Evolutionary conservation across 1,140 invertebrate species (phyloP).

Genomic region (Colletes latitarsis): DNA sequence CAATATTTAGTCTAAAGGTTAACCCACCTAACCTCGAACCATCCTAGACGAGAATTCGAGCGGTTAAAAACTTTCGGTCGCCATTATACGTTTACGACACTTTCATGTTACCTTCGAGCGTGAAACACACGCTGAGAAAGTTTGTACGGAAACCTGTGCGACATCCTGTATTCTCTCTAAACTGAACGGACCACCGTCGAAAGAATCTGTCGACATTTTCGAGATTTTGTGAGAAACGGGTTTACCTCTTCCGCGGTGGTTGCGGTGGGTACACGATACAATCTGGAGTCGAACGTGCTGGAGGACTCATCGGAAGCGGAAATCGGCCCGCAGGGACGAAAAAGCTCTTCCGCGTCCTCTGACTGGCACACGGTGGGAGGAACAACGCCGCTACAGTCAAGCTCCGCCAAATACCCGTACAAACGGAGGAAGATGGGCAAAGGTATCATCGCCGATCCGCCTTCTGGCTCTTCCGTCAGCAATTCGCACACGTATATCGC

Average conservation of each 20-base stretch:
- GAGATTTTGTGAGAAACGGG: conserved; percentile 5
- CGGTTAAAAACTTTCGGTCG: too few relatives aligned
- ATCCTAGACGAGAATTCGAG: too few relatives aligned
- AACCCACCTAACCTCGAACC: too few relatives aligned
- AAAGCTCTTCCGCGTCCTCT: conserved; percentile 31
- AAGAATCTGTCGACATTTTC: conserved; percentile 14
- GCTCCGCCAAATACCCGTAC: conserved; percentile 86
- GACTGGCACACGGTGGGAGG: conserved; percentile 16
- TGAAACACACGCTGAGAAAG: too few relatives aligned
- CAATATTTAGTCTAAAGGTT: too few relatives aligned
- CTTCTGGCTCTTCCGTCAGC: conserved; percentile 90
- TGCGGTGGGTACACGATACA: neutral
- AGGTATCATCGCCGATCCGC: conserved; percentile 88
- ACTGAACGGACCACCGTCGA: neutral
- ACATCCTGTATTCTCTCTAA: too few relatives aligned
- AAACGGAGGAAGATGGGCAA: conserved; percentile 85
- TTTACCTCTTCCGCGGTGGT: conserved; percentile 38
- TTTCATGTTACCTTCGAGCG: too few relatives aligned
- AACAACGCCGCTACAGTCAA: conserved; percentile 82
- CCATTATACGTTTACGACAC: too few relatives aligned
- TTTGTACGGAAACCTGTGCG: too few relatives aligned
- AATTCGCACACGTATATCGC: conserved; percentile 92
- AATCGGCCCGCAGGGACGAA: conserved; percentile 7
- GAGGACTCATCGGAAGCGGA: conserved; percentile 18
- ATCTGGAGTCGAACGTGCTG: conserved; percentile 38